phyloP scores from a whole-genome alignment of 2,113 vertebrate species.

The Pachyramphus minor region DNA sequence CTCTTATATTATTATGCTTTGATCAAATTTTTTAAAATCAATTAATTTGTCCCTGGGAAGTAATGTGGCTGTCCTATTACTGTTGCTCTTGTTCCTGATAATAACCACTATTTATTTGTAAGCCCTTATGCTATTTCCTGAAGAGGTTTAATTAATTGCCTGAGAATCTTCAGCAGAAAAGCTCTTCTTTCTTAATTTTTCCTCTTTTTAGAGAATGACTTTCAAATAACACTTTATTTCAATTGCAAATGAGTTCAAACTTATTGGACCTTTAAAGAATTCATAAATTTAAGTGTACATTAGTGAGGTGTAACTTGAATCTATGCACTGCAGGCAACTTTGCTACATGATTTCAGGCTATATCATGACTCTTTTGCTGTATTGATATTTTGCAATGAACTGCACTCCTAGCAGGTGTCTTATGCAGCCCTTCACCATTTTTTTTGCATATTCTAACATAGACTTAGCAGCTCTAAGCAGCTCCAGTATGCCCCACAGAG shows the following conservation, averaged over 20 bases:
- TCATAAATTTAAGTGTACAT: neutral
- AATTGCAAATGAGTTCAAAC: constrained; percentile 48
- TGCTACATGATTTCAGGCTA: neutral
- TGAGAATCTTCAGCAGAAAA: constrained; percentile 15
- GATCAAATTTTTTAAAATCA: neutral
- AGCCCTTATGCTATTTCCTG: constrained; percentile 17
- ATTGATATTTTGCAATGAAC: neutral
- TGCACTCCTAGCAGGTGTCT: neutral
- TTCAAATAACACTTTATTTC: constrained; percentile 46
- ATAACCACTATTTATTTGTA: constrained; percentile 35
- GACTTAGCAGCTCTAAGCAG: neutral
- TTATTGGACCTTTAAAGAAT: constrained; percentile 19
- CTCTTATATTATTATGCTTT: neutral
- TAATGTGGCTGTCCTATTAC: neutral
- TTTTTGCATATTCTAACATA: neutral
- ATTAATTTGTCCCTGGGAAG: constrained; percentile 4
- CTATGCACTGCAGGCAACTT: neutral
- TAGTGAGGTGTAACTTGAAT: neutral
- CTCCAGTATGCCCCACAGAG: neutral
- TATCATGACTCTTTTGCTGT: neutral
- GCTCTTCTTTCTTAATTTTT: neutral
- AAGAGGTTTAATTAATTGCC: constrained; percentile 49
- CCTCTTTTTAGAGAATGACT: neutral
- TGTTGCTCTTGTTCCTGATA: constrained; percentile 4
- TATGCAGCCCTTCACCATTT: neutral